phyloP scores from a whole-genome alignment of 2,113 vertebrate genomes.

The Proteles cristata region DNA sequence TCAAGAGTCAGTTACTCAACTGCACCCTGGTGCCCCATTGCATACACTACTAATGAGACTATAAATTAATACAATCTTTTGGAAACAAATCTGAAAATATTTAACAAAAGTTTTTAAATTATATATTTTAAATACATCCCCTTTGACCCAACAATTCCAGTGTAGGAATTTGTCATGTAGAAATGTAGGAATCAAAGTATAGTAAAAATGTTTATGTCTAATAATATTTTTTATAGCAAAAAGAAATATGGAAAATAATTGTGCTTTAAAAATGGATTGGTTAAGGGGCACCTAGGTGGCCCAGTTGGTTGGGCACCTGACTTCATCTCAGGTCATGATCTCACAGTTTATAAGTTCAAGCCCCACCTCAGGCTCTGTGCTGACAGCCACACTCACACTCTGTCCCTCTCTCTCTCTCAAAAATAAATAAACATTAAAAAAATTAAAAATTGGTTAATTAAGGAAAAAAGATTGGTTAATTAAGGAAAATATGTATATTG shows the following conservation, averaged over 20 bases:
- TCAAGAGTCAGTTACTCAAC: no score
- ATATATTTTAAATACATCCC: background rate
- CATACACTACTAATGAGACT: background rate
- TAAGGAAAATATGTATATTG: constrained; percentile 4
- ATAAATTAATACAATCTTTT: background rate
- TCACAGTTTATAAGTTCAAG: no score
- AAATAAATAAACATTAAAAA: no score
- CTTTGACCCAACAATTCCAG: background rate
- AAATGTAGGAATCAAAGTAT: background rate
- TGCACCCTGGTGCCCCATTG: no score
- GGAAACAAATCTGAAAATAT: background rate
- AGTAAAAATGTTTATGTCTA: background rate
- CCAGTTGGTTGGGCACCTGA: no score
- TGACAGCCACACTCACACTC: no score
- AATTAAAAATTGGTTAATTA: background rate
- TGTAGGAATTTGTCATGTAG: background rate
- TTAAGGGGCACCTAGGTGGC: no score
- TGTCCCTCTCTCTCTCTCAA: no score
- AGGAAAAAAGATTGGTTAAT: background rate
- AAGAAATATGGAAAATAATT: background rate
- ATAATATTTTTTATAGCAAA: background rate
- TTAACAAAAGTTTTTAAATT: background rate
- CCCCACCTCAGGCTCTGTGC: no score
- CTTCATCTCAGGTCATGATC: no score
- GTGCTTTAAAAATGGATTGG: background rate